Evolutionary conservation across 2,888 invertebrate genomes (phyloP).

Genomic region (Salpingus planirostris): DNA sequence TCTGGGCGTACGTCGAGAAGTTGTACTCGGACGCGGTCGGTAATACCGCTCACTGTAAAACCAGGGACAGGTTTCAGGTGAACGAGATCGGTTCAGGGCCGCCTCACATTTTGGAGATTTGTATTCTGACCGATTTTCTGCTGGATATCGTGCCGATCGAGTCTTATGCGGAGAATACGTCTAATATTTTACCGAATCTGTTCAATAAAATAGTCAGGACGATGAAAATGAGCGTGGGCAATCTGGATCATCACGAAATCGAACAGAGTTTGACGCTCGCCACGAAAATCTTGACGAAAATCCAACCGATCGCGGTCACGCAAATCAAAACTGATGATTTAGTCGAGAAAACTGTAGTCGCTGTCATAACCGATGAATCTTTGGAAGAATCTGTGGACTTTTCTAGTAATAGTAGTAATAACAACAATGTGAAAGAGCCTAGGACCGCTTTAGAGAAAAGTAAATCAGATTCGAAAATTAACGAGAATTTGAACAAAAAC

Average conservation of each 20-base stretch:
- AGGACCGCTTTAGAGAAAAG: conserved; percentile 49
- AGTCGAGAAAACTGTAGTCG: conserved; percentile 19
- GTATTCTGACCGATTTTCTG: conserved; percentile 63
- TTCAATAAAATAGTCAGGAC: conserved; percentile 57
- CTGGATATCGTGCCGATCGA: conserved; percentile 68
- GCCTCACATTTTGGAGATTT: conserved; percentile 60
- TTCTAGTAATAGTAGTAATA: no score
- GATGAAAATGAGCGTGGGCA: conserved; percentile 48
- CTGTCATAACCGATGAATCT: conserved; percentile 16
- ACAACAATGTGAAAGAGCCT: conserved; percentile 18
- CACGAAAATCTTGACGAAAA: conserved; percentile 63
- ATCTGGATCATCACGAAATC: conserved; percentile 53
- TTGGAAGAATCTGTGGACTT: conserved; percentile 14
- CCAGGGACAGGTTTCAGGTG: conserved; percentile 30
- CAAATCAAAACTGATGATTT: conserved; percentile 17
- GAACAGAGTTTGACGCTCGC: conserved; percentile 58
- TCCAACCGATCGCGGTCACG: conserved; percentile 54
- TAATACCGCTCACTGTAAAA: conserved; percentile 28
- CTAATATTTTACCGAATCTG: conserved; percentile 68
- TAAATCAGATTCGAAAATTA: conserved; percentile 57
- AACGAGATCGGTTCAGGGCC: conserved; percentile 54
- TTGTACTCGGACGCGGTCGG: conserved; percentile 47
- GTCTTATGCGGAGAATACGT: conserved; percentile 67
- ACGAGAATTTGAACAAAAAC: conserved; percentile 41
- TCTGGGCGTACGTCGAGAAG: conserved; percentile 72